These are phyloP conservation scores for Caenorhabditis briggsae DNA, from an alignment of 1,140 invertebrate species.

Conservation along the genomic window DNA sequence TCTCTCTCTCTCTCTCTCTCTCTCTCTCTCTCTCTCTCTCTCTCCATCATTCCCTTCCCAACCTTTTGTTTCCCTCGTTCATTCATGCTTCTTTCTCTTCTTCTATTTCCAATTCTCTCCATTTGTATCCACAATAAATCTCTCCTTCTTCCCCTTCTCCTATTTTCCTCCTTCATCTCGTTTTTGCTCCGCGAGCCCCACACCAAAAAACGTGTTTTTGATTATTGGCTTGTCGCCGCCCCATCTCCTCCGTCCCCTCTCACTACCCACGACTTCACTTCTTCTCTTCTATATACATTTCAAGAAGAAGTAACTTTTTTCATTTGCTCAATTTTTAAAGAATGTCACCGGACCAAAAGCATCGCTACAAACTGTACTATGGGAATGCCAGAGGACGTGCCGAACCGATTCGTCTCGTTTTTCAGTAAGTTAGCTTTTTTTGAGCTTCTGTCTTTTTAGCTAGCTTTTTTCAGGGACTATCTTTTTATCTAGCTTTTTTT, in stretches of 20 bases:
- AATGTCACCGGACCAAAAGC: constrained; percentile 41
- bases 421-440: constrained; percentile 24
- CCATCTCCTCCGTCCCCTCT: constrained; percentile 11
- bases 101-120: neutral
- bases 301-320: neutral
- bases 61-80: neutral
- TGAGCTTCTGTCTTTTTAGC: too few species aligned
- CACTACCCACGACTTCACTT: neutral
- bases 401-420: constrained; percentile 58
- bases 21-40: neutral
- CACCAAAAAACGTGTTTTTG: constrained; percentile 48
- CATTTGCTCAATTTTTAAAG: neutral
- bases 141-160: neutral
- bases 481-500: too few species aligned
- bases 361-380: constrained; percentile 57
- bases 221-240: constrained; percentile 48
- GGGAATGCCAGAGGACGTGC: constrained; percentile 54
- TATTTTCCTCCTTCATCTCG: neutral
- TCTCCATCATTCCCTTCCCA: neutral
- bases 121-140: constrained; percentile 46
- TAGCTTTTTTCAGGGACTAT: too few species aligned
- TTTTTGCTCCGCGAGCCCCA: constrained; percentile 2
- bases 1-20: neutral
- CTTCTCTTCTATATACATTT: neutral
- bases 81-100: neutral